Conservation (phyloP, 2,888 invertebrate genomes). For the Ichneumon xanthorius region DNA sequence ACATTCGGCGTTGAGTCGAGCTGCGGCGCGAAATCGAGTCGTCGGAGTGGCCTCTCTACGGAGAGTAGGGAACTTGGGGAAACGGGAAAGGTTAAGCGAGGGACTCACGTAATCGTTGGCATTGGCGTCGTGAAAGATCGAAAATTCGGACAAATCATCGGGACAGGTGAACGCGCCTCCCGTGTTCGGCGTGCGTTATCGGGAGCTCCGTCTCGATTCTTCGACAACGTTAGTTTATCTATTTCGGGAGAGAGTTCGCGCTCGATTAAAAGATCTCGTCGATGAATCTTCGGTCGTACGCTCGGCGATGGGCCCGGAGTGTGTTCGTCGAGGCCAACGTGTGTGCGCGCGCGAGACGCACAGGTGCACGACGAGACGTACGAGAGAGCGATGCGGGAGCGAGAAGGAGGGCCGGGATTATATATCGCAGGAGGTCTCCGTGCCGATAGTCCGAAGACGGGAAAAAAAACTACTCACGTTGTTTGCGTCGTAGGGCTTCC, state of each 20-base stretch:
- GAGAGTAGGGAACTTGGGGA: background rate
- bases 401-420: slow-evolving; percentile 15
- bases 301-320: slow-evolving; percentile 16
- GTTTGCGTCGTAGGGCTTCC: slow-evolving; percentile 85
- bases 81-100: background rate
- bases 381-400: slow-evolving; percentile 29
- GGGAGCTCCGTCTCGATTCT: slow-evolving; percentile 16
- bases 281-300: slow-evolving; percentile 8
- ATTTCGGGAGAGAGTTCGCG: slow-evolving; percentile 61
- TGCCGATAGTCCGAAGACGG: slow-evolving; percentile 20
- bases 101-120: slow-evolving; percentile 5
- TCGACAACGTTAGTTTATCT: slow-evolving; percentile 44
- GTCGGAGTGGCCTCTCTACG: background rate
- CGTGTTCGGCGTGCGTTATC: slow-evolving; percentile 8
- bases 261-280: slow-evolving; percentile 16
- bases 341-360: slow-evolving; percentile 37
- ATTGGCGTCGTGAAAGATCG: slow-evolving; percentile 6
- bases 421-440: slow-evolving; percentile 48
- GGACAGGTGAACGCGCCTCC: background rate
- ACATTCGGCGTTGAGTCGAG: background rate
- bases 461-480: slow-evolving; percentile 83
- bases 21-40: background rate
- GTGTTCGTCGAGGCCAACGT: slow-evolving; percentile 39
- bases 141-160: slow-evolving; percentile 7
- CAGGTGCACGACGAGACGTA: slow-evolving; percentile 27